These are phyloP conservation scores for Psephotus haematonotus DNA, from an alignment of 2,113 vertebrate genomes.

Conservation along the genomic window DNA sequence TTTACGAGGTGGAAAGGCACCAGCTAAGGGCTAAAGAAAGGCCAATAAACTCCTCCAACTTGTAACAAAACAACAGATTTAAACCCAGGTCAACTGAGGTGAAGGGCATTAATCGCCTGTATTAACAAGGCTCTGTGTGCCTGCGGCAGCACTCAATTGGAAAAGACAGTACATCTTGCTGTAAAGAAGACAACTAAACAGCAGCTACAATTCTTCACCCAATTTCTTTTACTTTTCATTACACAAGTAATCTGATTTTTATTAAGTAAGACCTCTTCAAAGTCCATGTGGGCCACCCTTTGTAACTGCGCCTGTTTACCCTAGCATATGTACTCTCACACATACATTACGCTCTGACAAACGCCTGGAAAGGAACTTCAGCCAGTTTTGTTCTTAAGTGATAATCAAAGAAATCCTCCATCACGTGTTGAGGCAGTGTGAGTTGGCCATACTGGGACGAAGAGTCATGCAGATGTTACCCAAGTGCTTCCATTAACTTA, in stretches of 20 bases:
- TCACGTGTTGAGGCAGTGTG: slow-evolving; percentile 66
- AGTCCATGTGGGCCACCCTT: not conserved
- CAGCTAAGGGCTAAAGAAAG: slow-evolving; percentile 9
- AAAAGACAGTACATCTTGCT: slow-evolving; percentile 14
- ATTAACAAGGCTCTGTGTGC: slow-evolving; percentile 28
- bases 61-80: slow-evolving; percentile 51
- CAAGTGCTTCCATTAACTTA: slow-evolving; percentile 76
- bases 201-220: slow-evolving; percentile 10
- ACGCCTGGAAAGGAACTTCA: slow-evolving; percentile 40
- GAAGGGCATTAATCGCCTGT: slow-evolving; percentile 56
- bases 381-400: slow-evolving; percentile 66
- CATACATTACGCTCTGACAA: not conserved
- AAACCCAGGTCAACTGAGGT: slow-evolving; percentile 43
- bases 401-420: slow-evolving; percentile 66
- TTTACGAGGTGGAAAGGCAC: slow-evolving; percentile 52
- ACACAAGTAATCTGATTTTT: slow-evolving; percentile 33
- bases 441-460: slow-evolving; percentile 56
- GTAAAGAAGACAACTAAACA: slow-evolving; percentile 57
- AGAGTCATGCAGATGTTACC: slow-evolving; percentile 71
- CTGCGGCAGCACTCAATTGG: not conserved
- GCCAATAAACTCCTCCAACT: slow-evolving; percentile 35
- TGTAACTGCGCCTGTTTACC: not conserved
- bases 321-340: not conserved
- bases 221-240: slow-evolving; percentile 22
- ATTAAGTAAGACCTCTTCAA: not conserved